Evolutionary conservation across 2,888 invertebrate genomes (phyloP).

Genomic region (Ophioninae sp.): DNA sequence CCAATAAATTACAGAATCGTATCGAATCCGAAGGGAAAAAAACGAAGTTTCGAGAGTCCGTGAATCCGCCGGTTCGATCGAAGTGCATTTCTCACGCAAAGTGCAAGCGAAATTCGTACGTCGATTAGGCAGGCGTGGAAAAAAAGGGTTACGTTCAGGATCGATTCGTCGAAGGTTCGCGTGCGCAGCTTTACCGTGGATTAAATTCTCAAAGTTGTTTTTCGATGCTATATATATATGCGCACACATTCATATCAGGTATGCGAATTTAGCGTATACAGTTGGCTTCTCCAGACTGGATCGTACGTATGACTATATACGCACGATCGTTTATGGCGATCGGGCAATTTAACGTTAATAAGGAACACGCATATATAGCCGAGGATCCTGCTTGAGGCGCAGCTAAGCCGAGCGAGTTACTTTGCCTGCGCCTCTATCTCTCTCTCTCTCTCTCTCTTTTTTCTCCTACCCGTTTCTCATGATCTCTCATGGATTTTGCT

Average conservation of each 20-base stretch:
- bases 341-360: constrained; percentile 59
- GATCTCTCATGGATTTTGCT: constrained; percentile 31
- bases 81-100: constrained; percentile 1
- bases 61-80: not conserved
- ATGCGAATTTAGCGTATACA: constrained; percentile 19
- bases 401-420: constrained; percentile 48
- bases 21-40: not conserved
- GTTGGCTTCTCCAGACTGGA: constrained; percentile 51
- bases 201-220: constrained; percentile 55
- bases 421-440: constrained; percentile 20
- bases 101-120: constrained; percentile 4
- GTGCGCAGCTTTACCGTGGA: constrained; percentile 50
- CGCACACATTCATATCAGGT: not conserved
- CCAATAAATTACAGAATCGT: not conserved
- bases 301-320: constrained; percentile 47
- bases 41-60: not conserved
- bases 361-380: constrained; percentile 56
- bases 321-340: constrained; percentile 61
- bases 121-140: constrained; percentile 9
- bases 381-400: constrained; percentile 54
- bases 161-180: constrained; percentile 55
- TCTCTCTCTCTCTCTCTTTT: not conserved
- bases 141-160: constrained; percentile 32
- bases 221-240: constrained; percentile 2
- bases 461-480: constrained; percentile 14